Base-by-base conservation (phyloP, 2,888 invertebrate genomes). In the Drosophila prostipennis region DNA sequence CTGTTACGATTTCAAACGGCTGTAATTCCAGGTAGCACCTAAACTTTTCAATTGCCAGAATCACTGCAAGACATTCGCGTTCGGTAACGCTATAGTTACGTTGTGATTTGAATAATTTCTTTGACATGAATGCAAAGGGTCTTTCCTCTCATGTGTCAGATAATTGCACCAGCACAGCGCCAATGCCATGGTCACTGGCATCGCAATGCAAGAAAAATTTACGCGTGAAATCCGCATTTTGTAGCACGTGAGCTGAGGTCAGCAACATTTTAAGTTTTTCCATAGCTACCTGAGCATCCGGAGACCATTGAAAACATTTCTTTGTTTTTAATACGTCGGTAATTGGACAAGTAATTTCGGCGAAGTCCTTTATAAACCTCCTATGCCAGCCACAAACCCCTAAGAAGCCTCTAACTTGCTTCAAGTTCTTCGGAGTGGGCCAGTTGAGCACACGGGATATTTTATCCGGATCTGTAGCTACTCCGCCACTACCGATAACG, bases 311-410 rank as follows among this genome's bases (percentile, higher is more conserved):
- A 40, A 40, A 40, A 40, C 10, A 40, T 10, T 40, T 40, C 5
- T n/a, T n/a, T n/a, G n/a, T n/a, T n/a, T n/a, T n/a, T n/a, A n/a
- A n/a, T n/a, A n/a, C n/a, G n/a, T n/a, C n/a, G n/a, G n/a, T n/a
- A n/a, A n/a, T n/a, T n/a, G n/a, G n/a, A n/a, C n/a, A n/a, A n/a
- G n/a, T n/a, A n/a, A n/a, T n/a, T n/a, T n/a, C n/a, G n/a, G n/a
- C n/a, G n/a, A n/a, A n/a, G n/a, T 32, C 32, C 10, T 32, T 32
- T 32, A 32, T 32, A 34, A 48, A 34, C 6, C 49, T 8, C 19
- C 19, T 49, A 13, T 49, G 36, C 49, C 49, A 49, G 16, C 10
- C 19, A 49, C 34, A 49, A 13, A 49, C 34, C 5, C 16, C 19
- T 2, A 49, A 16, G 13, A 49, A 49, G 13, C 40, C 40, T 40